Evolutionary conservation across 2,797 vertebrate genomes (phyloP).

Genomic region (Alauda arvensis): DNA sequence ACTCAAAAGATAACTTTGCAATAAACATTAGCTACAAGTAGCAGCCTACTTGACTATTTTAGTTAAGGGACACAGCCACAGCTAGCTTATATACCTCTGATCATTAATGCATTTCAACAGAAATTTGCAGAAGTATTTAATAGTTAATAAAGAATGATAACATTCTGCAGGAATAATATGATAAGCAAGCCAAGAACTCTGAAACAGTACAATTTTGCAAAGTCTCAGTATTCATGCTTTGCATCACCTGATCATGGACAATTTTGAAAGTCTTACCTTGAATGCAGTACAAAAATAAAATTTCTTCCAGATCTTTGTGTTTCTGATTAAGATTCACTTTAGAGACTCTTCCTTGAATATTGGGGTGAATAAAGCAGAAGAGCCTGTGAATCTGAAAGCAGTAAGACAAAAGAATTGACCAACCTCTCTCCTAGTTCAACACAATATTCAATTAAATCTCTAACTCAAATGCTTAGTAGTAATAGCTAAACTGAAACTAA

Average conservation of each 20-base stretch:
- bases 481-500: background rate
- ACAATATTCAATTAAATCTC: background rate
- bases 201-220: background rate
- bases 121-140: background rate
- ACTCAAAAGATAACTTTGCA: background rate
- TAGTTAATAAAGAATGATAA: background rate
- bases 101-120: background rate
- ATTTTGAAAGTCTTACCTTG: background rate
- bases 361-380: slow-evolving; percentile 11
- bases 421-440: background rate
- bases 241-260: background rate
- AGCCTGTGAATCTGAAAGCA: background rate
- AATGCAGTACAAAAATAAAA: background rate
- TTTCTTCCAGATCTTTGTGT: background rate
- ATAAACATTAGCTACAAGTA: background rate
- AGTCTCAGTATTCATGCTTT: background rate
- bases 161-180: background rate
- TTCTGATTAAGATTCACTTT: slow-evolving; percentile 13
- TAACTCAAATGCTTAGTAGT: background rate
- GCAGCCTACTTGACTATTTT: background rate
- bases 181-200: background rate
- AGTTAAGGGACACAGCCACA: background rate
- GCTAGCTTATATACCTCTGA: background rate
- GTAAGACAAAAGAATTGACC: slow-evolving; percentile 6
- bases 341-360: background rate